Base-by-base conservation (phyloP, 2,888 invertebrate genomes). In the Omphaloscelis lunosa region DNA sequence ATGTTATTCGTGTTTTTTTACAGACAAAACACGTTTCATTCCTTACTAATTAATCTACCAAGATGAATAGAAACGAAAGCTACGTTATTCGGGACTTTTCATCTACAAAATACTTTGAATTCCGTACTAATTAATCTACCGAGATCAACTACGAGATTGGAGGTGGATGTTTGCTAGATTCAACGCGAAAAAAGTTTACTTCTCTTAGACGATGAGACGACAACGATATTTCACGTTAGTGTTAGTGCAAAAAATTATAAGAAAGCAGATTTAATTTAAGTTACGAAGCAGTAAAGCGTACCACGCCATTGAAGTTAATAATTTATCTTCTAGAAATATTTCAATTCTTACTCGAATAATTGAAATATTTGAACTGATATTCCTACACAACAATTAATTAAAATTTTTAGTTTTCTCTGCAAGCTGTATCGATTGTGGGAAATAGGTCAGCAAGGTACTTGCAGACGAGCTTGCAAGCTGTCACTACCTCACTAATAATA, bases 371-470 rank as follows among this genome's bases (percentile, higher is more conserved):
- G 66, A 59, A 58, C 41, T 74, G 15, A 58, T n/a, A 61, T 66
- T 39, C 27, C 48, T 53, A 59, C 69, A 80, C 69, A 68, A 69
- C 56, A 79, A 79, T 75, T 75, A 83, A 83, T 83, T 83, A 84
- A 84, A 73, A 77, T 84, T 75, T 75, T 83, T 77, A 80, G 59
- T 76, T 84, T 80, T 77, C 76, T n/a, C 34, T 73, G 70, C 67
- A 83, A 73, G 63, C 65, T 75, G 61, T 76, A 77, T 76, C 66
- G 80, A 70, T 80, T 80, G 59, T 23, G 1, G 39, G 20, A 84
- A 83, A 73, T 84, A 61, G 83, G 83, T 83, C 83, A 80, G 72
- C 7, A 61, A 63, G 48, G 58, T 80, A 71, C 80, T 80, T 48
- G 61, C 58, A 67, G 76, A 58, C 17, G 41, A 72, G 63, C 63